Evolutionary conservation across 2,888 invertebrate species (phyloP).

Genomic region (Ophion ventricosus): DNA sequence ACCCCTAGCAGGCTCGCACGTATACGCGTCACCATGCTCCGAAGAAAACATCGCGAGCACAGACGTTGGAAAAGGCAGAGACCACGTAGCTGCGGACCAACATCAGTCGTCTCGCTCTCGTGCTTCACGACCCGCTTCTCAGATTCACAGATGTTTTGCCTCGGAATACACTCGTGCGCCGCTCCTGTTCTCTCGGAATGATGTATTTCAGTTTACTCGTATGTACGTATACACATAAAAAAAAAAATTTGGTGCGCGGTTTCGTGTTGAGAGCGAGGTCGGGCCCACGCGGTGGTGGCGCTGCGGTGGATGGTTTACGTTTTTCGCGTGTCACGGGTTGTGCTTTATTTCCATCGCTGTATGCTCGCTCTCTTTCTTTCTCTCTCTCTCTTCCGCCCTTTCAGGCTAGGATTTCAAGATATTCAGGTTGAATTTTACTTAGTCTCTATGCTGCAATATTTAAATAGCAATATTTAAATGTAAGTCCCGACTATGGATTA

Average conservation of each 20-base stretch:
- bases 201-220: slow-evolving; percentile 36
- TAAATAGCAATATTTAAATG: too few relatives aligned
- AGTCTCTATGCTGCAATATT: too few relatives aligned
- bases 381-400: not conserved
- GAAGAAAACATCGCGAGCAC: slow-evolving; percentile 49
- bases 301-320: slow-evolving; percentile 59
- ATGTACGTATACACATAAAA: not conserved
- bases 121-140: slow-evolving; percentile 34
- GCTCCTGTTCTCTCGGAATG: slow-evolving; percentile 30
- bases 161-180: slow-evolving; percentile 45
- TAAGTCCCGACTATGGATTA: too few relatives aligned
- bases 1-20: slow-evolving; percentile 34
- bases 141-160: slow-evolving; percentile 64
- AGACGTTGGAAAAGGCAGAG: slow-evolving; percentile 47
- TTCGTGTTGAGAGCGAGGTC: not conserved
- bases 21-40: slow-evolving; percentile 34
- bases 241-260: not conserved
- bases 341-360: slow-evolving; percentile 57
- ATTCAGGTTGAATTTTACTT: too few relatives aligned
- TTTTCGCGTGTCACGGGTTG: slow-evolving; percentile 52
- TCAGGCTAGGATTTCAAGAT: not conserved
- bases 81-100: not conserved
- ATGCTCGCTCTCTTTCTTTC: slow-evolving; percentile 10
- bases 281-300: slow-evolving; percentile 16
- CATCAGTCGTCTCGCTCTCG: slow-evolving; percentile 15